Evolutionary conservation across 2,797 vertebrate species (phyloP).

Genomic region (Saxicola maurus): DNA sequence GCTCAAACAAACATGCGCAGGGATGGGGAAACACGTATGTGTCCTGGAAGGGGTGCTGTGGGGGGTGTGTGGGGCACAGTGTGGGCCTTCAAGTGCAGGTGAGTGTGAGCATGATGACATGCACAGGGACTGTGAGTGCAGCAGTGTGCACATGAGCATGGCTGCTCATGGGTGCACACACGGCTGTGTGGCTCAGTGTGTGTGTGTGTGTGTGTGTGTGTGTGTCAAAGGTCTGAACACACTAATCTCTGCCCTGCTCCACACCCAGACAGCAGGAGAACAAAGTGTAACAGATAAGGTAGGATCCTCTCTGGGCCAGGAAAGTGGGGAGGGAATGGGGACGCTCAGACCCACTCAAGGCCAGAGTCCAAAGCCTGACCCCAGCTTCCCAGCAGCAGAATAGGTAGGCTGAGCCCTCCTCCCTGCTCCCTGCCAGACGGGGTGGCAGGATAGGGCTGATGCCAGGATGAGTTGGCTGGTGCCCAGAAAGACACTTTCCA

Average conservation of each 20-base stretch:
- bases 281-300: slow-evolving; percentile 64
- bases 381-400: background rate
- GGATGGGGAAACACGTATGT: fast-evolving
- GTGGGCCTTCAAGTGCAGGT: background rate
- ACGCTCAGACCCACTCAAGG: slow-evolving; percentile 20
- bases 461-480: background rate
- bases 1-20: background rate
- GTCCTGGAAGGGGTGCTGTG: fast-evolving
- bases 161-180: background rate
- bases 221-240: slow-evolving; percentile 45
- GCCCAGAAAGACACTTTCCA: background rate
- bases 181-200: background rate
- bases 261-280: slow-evolving; percentile 59
- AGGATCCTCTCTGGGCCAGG: background rate
- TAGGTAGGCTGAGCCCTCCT: background rate
- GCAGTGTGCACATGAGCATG: background rate
- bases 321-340: background rate
- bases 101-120: background rate
- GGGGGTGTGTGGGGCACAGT: fast-evolving
- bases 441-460: background rate
- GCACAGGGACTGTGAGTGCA: background rate
- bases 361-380: slow-evolving; percentile 34
- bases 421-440: background rate
- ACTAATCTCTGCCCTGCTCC: slow-evolving; percentile 47
- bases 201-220: background rate